phyloP scores from a whole-genome alignment of 1,140 invertebrate genomes.

The Lepidurus couesii region DNA sequence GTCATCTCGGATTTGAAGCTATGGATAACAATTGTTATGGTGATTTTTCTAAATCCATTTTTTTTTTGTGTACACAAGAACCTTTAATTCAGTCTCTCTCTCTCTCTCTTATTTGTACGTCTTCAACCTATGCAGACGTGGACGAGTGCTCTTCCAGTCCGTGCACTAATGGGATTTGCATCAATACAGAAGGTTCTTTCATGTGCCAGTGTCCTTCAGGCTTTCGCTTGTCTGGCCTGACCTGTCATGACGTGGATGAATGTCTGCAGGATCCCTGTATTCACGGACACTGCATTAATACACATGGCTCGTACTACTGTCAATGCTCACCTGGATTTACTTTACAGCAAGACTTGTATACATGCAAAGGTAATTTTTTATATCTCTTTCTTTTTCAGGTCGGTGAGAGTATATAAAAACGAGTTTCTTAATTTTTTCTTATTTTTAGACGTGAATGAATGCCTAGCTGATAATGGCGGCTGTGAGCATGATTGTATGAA shows the following conservation, averaged over 20 bases:
- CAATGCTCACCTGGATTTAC: conserved; percentile 41
- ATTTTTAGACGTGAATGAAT: conserved; percentile 44
- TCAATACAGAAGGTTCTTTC: conserved; percentile 75
- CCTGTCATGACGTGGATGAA: conserved; percentile 43
- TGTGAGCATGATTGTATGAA: conserved; percentile 45
- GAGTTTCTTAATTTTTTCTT: background rate
- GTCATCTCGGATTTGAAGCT: conserved; percentile 46
- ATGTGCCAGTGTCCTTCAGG: conserved; percentile 72
- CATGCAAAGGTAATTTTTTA: conserved; percentile 28
- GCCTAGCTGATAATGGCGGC: conserved; percentile 43
- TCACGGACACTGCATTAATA: conserved; percentile 42
- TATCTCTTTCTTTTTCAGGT: background rate
- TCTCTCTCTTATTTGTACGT: background rate
- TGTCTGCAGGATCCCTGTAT: conserved; percentile 36
- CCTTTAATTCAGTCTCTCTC: background rate
- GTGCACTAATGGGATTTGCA: conserved; percentile 57
- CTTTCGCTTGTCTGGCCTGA: conserved; percentile 52
- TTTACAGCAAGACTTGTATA: conserved; percentile 37
- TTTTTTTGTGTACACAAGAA: background rate
- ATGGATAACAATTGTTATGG: conserved; percentile 23
- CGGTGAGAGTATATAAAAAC: background rate
- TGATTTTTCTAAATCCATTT: no score
- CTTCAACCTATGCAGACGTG: conserved; percentile 41
- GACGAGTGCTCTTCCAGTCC: conserved; percentile 60
- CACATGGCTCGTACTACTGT: conserved; percentile 42